Evolutionary conservation across 2,113 vertebrate species (phyloP), one percentile per base, ranked within the genome.

Genomic region (Ellobius talpinus): DNA sequence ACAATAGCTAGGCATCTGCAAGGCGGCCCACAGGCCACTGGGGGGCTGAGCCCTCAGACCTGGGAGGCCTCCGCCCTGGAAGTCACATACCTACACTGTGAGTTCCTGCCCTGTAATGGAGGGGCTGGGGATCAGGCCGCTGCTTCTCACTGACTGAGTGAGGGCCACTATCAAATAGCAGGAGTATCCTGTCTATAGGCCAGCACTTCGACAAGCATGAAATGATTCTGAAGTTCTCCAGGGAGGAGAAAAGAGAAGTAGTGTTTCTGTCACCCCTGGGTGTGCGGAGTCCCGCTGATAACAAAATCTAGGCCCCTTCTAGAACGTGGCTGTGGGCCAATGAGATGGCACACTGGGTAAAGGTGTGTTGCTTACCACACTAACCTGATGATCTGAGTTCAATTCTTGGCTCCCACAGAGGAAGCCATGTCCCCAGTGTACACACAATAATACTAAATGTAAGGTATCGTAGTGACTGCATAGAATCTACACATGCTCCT

Each of bases 1-100:
- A 92, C 39, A 42, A 23, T 94, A 89, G 95, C 55, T 39, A 63
- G 23, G 39, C 68, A 42, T 94, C 95, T 97, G 50, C 45, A 33
- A 97, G 89, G 16, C 81, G 63, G 96, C 96, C 92, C n/a, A 55
- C 29, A 76, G 85, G 86, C 17, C 33, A 1, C 66, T 90, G 29
- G 79, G 89, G 0, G 0, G 19, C 72, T 73, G 26, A n/a, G 29
- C 85, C 68, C 66, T 47, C 55, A 58, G 73, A 65, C 3, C 72
- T 45, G 36, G 31, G 5, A 55, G 42, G 12, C 36, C 63, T 96
- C 2, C 0, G 29, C 90, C 55, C 73, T 87, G 42, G 8, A 61
- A 82, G 52, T 68, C 12, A 33, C 3, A 0, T 5, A 13, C 29
- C 24, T 74, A 0, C 45, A 0, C 16, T 55, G n/a, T 65, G 81